These are phyloP conservation scores for Drosophila guanche DNA, from an alignment of 1,140 invertebrate genomes.

Conservation along the genomic window DNA sequence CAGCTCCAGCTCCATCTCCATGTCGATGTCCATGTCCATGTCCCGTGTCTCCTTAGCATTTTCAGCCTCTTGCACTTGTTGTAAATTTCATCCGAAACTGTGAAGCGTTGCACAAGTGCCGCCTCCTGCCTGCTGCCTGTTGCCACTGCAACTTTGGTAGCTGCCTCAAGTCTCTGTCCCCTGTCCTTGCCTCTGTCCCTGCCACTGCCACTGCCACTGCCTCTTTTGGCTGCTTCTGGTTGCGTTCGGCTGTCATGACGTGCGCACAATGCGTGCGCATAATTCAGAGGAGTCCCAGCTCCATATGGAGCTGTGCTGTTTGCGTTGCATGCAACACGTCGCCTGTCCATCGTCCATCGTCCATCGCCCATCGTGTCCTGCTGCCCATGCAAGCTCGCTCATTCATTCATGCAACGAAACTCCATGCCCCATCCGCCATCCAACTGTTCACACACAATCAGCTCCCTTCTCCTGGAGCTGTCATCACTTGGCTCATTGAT, in stretches of 20 bases:
- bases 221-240: slow-evolving; percentile 23
- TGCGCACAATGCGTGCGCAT: slow-evolving; percentile 81
- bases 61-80: slow-evolving; percentile 67
- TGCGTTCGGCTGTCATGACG: slow-evolving; percentile 62
- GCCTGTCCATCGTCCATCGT: slow-evolving; percentile 4
- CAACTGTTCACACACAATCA: neutral
- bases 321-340: slow-evolving; percentile 72
- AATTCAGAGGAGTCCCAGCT: slow-evolving; percentile 62
- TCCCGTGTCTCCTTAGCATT: slow-evolving; percentile 70
- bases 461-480: slow-evolving; percentile 15
- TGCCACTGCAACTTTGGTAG: slow-evolving; percentile 42
- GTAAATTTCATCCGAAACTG: slow-evolving; percentile 78
- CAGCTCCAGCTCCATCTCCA: slow-evolving; percentile 23
- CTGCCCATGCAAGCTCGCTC: slow-evolving; percentile 48
- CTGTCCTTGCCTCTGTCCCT: no score
- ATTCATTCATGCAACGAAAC: slow-evolving; percentile 70
- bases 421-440: neutral
- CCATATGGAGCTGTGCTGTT: slow-evolving; percentile 27
- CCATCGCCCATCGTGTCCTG: slow-evolving; percentile 3
- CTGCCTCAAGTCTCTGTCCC: neutral
- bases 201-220: neutral
- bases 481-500: slow-evolving; percentile 76
- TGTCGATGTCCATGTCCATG: slow-evolving; percentile 47
- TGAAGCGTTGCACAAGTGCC: slow-evolving; percentile 62
- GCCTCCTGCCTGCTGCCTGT: neutral